Evolutionary conservation across 1,140 invertebrate genomes (phyloP), one percentile per base, ranked within the genome.

Genomic region (Microvelia longipes): DNA sequence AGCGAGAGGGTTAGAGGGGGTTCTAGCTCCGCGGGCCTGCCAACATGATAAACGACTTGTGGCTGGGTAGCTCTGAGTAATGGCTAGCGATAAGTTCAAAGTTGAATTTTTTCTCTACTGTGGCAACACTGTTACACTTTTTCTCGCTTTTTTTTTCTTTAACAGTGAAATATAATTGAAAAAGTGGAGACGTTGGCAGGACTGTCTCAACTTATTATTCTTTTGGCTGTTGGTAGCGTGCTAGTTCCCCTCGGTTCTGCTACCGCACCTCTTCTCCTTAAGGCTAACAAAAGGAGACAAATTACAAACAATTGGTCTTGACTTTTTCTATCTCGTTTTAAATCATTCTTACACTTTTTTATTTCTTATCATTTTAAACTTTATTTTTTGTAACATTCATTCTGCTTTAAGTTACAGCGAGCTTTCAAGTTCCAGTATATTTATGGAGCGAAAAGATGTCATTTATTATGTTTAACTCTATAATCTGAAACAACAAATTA

Each of bases 221-320:
- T 50, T 50, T 50, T 50, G 5, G n/a, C n/a, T n/a, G n/a, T n/a
- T n/a, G n/a, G n/a, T n/a, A n/a, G n/a, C n/a, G n/a, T n/a, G n/a
- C n/a, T n/a, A n/a, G n/a, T n/a, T n/a, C n/a, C n/a, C n/a, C n/a
- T n/a, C n/a, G n/a, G n/a, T n/a, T n/a, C n/a, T n/a, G n/a, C n/a
- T n/a, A n/a, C n/a, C n/a, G n/a, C n/a, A n/a, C n/a, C n/a, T n/a
- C n/a, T n/a, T n/a, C n/a, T n/a, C n/a, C n/a, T 11, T 28, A 67
- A 67, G 25, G 66, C 28, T 28, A 28, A 19, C 25, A 67, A 67
- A 67, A 24, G 28, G 28, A 67, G 66, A 67, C 28, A 67, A 67
- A 67, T 67, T 28, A 19, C 66, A 67, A 27, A 28, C 19, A 28
- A 67, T 28, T 67, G 28, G 28, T 67, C 25, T 25, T 29, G 28